Evolutionary conservation across 2,888 invertebrate genomes (phyloP).

Genomic region (Azorinus chamasolen): DNA sequence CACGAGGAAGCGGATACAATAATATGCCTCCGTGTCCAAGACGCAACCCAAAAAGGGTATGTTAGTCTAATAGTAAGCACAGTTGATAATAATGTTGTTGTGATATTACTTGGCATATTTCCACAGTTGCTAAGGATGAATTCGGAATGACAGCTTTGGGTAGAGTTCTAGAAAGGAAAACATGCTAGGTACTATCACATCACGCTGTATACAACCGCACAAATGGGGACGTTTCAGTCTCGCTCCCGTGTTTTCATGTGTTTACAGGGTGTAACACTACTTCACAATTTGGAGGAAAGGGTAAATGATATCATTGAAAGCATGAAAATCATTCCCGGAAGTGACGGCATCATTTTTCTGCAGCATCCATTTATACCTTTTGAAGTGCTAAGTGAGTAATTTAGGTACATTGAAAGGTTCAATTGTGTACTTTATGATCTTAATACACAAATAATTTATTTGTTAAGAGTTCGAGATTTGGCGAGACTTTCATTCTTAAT

Average conservation of each 20-base stretch:
- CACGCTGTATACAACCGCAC: conserved; percentile 43
- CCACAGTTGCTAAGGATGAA: neutral
- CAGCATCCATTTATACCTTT: conserved; percentile 6
- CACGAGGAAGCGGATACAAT: conserved; percentile 32
- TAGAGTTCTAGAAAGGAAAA: conserved; percentile 53
- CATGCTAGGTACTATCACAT: conserved; percentile 54
- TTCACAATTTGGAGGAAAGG: conserved; percentile 60
- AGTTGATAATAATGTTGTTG: conserved; percentile 15
- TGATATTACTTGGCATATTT: conserved; percentile 5
- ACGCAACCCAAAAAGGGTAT: neutral
- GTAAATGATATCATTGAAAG: conserved; percentile 57
- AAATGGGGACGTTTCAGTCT: conserved; percentile 41
- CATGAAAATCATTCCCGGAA: neutral
- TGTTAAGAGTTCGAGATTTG: too few relatives aligned
- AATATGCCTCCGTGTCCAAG: conserved; percentile 1
- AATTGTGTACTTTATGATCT: conserved; percentile 2
- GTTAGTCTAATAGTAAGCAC: conserved; percentile 1
- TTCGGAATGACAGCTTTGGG: conserved; percentile 39
- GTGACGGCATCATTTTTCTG: neutral
- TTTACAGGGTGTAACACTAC: conserved; percentile 69
- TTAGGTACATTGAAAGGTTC: neutral
- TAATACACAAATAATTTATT: neutral
- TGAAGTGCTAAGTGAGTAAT: neutral
- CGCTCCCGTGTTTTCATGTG: conserved; percentile 61
- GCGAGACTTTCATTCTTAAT: too few relatives aligned